A percentile compares a stretch with the other conserved stretches of the same genome.
Evolutionary conservation across 1,140 invertebrate genomes (phyloP).

Genomic region (Euglossa dilemma): DNA sequence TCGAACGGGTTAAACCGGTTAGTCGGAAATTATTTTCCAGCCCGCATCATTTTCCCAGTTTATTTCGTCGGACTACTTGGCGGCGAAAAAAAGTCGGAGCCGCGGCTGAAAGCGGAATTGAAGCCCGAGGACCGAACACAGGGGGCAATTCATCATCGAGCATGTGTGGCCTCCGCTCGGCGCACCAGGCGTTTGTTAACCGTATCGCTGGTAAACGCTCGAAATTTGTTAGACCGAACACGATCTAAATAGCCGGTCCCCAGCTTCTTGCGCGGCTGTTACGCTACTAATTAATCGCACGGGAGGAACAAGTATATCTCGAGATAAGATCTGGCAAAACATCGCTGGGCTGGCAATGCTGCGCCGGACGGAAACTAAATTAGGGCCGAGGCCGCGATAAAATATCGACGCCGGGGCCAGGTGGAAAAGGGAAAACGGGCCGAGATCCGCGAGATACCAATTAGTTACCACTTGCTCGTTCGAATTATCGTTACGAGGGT

Average conservation of each 20-base stretch:
- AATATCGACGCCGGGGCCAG: not conserved
- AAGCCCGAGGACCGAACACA: not conserved
- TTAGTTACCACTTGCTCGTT: not conserved
- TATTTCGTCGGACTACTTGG: not conserved
- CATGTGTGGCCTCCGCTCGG: not conserved
- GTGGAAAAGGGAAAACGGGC: not conserved
- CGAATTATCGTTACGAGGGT: not conserved
- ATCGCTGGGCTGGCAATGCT: not conserved
- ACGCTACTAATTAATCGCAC: conserved; percentile 22
- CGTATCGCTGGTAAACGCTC: conserved; percentile 25
- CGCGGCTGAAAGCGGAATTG: not conserved
- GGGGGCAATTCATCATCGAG: conserved; percentile 16
- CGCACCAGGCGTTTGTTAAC: conserved; percentile 15
- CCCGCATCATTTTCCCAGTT: not conserved
- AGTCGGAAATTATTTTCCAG: too few species aligned
- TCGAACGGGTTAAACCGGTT: too few species aligned
- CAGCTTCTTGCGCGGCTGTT: conserved; percentile 8
- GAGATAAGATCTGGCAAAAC: conserved; percentile 35
- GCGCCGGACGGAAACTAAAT: conserved; percentile 20
- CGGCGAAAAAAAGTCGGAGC: not conserved
- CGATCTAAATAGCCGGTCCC: conserved; percentile 23
- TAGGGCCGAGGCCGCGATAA: not conserved
- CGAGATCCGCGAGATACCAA: not conserved
- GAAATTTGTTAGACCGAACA: conserved; percentile 27
- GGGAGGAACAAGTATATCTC: conserved; percentile 26